Evolutionary conservation across 2,797 vertebrate species (phyloP).

Genomic region (Cossypha polioptera): DNA sequence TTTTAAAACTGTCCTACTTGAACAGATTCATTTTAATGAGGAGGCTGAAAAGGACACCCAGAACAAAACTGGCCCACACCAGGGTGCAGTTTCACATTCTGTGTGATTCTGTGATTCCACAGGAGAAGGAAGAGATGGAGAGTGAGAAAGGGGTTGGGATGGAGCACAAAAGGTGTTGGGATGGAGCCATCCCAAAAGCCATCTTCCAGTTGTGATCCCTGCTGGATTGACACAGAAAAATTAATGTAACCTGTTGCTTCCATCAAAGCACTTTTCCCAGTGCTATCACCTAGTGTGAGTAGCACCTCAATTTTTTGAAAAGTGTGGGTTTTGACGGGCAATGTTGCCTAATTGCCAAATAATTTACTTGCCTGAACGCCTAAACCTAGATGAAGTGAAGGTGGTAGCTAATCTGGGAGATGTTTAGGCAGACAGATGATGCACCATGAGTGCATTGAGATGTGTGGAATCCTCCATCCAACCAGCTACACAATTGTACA

Average conservation of each 20-base stretch:
- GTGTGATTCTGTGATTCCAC: not conserved
- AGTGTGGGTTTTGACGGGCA: accelerated
- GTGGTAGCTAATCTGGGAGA: not conserved
- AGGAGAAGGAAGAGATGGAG: not conserved
- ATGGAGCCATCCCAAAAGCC: not conserved
- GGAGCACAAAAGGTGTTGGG: not conserved
- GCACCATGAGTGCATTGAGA: not conserved
- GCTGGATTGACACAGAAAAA: not conserved
- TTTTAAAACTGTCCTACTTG: not conserved
- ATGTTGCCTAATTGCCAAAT: not conserved
- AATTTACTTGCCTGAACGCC: not conserved
- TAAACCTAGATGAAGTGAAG: not conserved
- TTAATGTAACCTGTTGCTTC: accelerated
- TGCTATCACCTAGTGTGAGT: not conserved
- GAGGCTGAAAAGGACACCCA: not conserved
- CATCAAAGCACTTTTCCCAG: not conserved
- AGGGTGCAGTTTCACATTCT: not conserved
- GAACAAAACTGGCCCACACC: not conserved
- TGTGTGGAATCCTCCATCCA: not conserved
- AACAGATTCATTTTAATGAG: not conserved
- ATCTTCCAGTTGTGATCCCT: not conserved
- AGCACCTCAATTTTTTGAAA: not conserved
- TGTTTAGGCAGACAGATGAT: not conserved
- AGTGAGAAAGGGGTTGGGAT: not conserved
- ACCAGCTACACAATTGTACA: not conserved